Evolutionary conservation across 2,888 invertebrate genomes (phyloP).

Genomic region (Athalia cordata): DNA sequence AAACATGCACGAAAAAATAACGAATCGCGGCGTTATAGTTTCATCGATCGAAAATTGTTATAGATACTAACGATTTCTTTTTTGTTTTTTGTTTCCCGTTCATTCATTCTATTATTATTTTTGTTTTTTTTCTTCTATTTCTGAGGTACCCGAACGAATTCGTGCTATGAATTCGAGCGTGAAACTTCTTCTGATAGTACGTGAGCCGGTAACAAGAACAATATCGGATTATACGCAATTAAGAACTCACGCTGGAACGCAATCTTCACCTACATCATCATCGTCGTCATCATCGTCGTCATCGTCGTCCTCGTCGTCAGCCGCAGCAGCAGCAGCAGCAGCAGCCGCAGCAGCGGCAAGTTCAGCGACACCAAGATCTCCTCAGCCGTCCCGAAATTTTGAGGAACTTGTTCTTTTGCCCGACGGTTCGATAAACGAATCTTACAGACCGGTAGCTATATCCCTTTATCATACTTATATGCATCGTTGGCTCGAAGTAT

Average conservation of each 20-base stretch:
- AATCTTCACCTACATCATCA: slow-evolving; percentile 77
- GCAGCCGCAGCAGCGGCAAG: slow-evolving; percentile 67
- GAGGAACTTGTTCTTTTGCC: slow-evolving; percentile 88
- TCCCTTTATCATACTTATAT: slow-evolving; percentile 95
- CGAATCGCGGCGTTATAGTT: too few relatives aligned
- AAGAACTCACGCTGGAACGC: slow-evolving; percentile 87
- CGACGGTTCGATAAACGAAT: slow-evolving; percentile 89
- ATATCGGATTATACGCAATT: slow-evolving; percentile 98
- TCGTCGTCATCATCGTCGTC: slow-evolving; percentile 67
- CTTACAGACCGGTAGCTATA: slow-evolving; percentile 89
- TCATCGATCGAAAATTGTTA: too few relatives aligned
- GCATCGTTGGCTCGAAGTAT: slow-evolving; percentile 93
- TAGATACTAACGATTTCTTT: neutral
- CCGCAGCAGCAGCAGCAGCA: slow-evolving; percentile 68
- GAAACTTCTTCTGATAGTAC: slow-evolving; percentile 92
- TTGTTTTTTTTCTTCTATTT: neutral
- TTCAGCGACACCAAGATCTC: slow-evolving; percentile 60
- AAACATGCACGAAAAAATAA: too few relatives aligned
- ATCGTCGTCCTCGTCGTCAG: slow-evolving; percentile 61
- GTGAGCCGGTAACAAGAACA: slow-evolving; percentile 96
- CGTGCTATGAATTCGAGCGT: slow-evolving; percentile 95
- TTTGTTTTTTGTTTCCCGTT: neutral
- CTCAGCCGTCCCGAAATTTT: slow-evolving; percentile 76
- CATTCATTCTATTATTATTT: slow-evolving; percentile 5
- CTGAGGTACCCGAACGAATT: slow-evolving; percentile 92